Conservation (phyloP, 2,888 invertebrate genomes). For the Melieria crassipennis region DNA sequence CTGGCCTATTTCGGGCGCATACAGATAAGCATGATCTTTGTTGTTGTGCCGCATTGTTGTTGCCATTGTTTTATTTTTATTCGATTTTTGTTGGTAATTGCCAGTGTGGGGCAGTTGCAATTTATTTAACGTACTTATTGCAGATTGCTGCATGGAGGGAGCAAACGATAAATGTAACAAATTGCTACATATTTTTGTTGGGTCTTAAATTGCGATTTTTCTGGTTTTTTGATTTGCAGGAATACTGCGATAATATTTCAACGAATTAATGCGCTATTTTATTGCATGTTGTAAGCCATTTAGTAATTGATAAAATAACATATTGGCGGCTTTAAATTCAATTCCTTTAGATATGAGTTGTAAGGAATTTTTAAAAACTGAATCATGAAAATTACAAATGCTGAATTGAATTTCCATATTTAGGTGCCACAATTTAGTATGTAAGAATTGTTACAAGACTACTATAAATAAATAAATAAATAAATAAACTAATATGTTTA, state of each 20-base stretch:
- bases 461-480: too few species aligned
- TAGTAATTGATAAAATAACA: not conserved
- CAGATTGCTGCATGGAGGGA: conserved; percentile 19
- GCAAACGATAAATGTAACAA: conserved; percentile 28
- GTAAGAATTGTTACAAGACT: too few species aligned
- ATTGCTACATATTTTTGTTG: conserved; percentile 16
- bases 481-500: too few species aligned
- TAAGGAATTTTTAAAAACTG: too few species aligned
- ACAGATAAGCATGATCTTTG: conserved; percentile 9
- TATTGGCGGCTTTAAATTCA: too few species aligned
- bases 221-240: not conserved
- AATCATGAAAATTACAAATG: too few species aligned
- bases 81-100: not conserved
- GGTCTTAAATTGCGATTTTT: conserved; percentile 24
- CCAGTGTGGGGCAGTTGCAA: conserved; percentile 6
- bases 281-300: not conserved
- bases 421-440: too few species aligned
- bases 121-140: too few species aligned
- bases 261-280: not conserved
- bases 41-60: not conserved
- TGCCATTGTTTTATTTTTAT: not conserved
- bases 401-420: too few species aligned
- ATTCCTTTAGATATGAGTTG: too few species aligned
- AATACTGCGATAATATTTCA: conserved; percentile 22
- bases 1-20: conserved; percentile 44